phyloP scores from a whole-genome alignment of 2,888 invertebrate species.

The Harpalus rufipes region DNA sequence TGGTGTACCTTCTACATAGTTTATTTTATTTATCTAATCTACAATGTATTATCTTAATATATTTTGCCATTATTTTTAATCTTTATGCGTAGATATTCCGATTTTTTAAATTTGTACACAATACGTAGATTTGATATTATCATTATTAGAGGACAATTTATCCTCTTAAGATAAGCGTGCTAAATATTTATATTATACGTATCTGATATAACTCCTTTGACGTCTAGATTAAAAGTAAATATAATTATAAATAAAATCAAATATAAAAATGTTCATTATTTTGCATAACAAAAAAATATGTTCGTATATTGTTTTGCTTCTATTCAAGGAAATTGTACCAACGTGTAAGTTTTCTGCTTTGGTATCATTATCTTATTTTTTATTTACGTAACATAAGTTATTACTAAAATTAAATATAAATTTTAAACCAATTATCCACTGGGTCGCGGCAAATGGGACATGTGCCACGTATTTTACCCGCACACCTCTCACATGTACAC shows the following conservation, averaged over 20 bases:
- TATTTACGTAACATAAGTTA: not conserved
- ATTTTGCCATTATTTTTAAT: not conserved
- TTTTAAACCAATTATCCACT: not conserved
- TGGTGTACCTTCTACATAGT: not conserved
- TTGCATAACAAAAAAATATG: too few relatives aligned
- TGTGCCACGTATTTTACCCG: not conserved
- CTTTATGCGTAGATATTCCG: not conserved
- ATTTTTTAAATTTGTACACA: not conserved
- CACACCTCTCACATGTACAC: not conserved
- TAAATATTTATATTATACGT: too few relatives aligned
- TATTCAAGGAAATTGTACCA: not conserved
- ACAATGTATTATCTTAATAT: not conserved
- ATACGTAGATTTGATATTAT: not conserved
- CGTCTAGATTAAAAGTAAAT: too few relatives aligned
- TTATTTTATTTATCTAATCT: not conserved
- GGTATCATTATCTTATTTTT: not conserved
- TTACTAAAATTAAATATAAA: not conserved
- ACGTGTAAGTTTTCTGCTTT: too few relatives aligned
- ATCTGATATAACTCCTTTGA: too few relatives aligned
- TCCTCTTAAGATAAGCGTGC: not conserved
- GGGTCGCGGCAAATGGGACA: not conserved
- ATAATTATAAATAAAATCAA: too few relatives aligned
- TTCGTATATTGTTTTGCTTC: not conserved
- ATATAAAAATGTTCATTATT: too few relatives aligned
- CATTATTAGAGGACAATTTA: not conserved